Evolutionary conservation across 1,140 invertebrate species (phyloP).

Genomic region (Lamellibrachia luymesi): DNA sequence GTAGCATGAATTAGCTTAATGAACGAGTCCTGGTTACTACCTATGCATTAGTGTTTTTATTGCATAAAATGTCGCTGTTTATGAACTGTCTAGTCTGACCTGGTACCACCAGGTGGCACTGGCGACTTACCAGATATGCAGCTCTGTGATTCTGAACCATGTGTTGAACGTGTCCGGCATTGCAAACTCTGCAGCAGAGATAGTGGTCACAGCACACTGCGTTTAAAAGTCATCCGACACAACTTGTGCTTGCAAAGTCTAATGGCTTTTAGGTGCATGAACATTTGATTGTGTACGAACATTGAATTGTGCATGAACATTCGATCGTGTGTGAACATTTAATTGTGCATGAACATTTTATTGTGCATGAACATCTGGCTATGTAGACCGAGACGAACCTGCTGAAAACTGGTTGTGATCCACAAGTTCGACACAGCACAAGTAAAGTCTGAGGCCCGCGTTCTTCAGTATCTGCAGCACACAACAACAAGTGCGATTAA

Average conservation of each 20-base stretch:
- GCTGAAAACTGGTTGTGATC: conserved; percentile 19
- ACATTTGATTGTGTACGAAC: neutral
- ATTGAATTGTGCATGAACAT: neutral
- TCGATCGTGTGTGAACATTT: neutral
- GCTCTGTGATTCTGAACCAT: conserved; percentile 33
- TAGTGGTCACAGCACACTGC: neutral
- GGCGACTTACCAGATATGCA: conserved; percentile 33
- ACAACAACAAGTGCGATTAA: neutral
- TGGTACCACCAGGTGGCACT: neutral
- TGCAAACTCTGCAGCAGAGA: conserved; percentile 27
- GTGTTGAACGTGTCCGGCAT: conserved; percentile 35
- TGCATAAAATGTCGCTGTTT: too few relatives aligned
- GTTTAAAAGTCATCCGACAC: too few relatives aligned
- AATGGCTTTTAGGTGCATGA: neutral
- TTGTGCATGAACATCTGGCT: neutral
- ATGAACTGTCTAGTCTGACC: neutral
- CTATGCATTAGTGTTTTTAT: too few relatives aligned
- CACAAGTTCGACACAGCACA: conserved; percentile 27
- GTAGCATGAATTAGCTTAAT: too few relatives aligned
- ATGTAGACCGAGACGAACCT: conserved; percentile 24
- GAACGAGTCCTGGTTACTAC: too few relatives aligned
- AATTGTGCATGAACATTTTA: neutral
- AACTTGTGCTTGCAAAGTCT: neutral
- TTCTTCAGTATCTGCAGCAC: conserved; percentile 17
- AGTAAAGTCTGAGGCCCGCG: conserved; percentile 20